These are phyloP conservation scores for Agriopis leucophaearia DNA, from an alignment of 2,888 invertebrate genomes.

Conservation along the genomic window DNA sequence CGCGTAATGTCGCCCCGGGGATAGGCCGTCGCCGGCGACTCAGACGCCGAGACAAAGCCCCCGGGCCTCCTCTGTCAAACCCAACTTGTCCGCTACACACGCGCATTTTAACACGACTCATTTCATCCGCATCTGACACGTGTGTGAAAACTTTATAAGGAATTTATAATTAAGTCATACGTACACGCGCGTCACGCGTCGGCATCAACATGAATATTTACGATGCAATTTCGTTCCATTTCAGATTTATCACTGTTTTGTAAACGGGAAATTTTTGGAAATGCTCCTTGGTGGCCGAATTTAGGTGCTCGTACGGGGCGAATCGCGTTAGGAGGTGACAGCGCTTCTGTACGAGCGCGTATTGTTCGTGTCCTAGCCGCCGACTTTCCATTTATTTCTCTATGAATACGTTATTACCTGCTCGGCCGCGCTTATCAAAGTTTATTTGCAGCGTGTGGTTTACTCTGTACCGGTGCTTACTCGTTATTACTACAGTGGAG, in stretches of 20 bases:
- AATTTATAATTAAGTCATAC: conserved; percentile 75
- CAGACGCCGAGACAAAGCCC: conserved; percentile 74
- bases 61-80: conserved; percentile 72
- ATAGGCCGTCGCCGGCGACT: conserved; percentile 67
- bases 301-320: conserved; percentile 63
- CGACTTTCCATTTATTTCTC: conserved; percentile 87
- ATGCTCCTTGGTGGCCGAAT: conserved; percentile 75
- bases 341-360: conserved; percentile 77
- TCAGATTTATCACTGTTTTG: conserved; percentile 79
- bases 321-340: conserved; percentile 70
- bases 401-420: conserved; percentile 87
- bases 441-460: conserved; percentile 87
- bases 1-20: conserved; percentile 82
- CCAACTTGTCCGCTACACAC: conserved; percentile 67
- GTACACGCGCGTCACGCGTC: conserved; percentile 64
- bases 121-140: conserved; percentile 58
- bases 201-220: conserved; percentile 78
- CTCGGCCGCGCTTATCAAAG: conserved; percentile 86
- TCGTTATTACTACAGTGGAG: conserved; percentile 85
- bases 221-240: conserved; percentile 79
- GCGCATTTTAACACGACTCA: conserved; percentile 67
- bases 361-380: conserved; percentile 84
- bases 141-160: conserved; percentile 76
- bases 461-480: conserved; percentile 86
- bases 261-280: conserved; percentile 73